Conservation (phyloP, 64 coral and sea anemone species). For the Montipora foliosa region DNA sequence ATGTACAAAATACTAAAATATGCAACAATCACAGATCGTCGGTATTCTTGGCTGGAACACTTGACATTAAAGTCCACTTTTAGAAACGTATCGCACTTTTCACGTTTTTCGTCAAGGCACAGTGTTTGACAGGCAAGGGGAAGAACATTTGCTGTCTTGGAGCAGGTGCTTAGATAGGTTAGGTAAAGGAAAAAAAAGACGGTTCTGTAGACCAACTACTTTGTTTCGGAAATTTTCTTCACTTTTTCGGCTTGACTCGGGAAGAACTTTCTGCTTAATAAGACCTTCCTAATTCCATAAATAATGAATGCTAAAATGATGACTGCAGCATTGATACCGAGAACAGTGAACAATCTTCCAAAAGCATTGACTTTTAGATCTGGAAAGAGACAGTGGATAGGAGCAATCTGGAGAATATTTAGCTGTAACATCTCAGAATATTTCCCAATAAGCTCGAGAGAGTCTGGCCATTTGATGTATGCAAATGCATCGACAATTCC, state of each 20-base stretch:
- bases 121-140: background rate
- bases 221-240: background rate
- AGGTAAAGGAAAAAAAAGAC: constrained; percentile 16
- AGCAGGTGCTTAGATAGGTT: background rate
- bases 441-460: constrained; percentile 7
- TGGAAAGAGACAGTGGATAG: constrained; percentile 26
- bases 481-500: constrained; percentile 36
- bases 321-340: constrained; percentile 12
- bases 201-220: background rate
- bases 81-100: background rate
- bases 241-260: background rate
- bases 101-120: background rate
- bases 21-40: background rate
- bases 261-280: background rate
- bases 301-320: background rate
- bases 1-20: background rate
- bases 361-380: constrained; percentile 11
- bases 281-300: background rate
- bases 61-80: constrained; percentile 33
- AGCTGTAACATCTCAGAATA: constrained; percentile 18
- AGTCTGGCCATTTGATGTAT: constrained; percentile 37
- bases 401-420: constrained; percentile 32
- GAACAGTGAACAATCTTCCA: constrained; percentile 13
- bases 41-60: background rate
- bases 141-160: background rate